Conservation (phyloP, 2,888 invertebrate species). For the Caenorhabditis wallacei region DNA sequence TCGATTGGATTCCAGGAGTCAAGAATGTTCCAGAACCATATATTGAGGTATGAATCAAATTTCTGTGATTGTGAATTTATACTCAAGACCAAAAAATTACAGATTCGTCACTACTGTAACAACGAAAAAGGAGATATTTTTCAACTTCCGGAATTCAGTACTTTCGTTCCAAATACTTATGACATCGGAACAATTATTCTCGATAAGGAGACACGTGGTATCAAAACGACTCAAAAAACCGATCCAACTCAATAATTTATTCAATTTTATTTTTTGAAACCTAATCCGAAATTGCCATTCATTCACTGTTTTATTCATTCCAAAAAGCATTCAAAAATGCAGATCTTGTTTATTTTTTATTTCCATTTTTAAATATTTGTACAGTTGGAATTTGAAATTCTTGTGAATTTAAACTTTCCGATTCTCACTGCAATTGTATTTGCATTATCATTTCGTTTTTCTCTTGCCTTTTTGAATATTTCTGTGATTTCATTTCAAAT, state of each 20-base stretch:
- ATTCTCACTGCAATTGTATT: not conserved
- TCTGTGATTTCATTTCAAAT: slow-evolving; percentile 24
- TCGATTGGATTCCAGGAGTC: slow-evolving; percentile 82
- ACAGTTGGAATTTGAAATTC: slow-evolving; percentile 45
- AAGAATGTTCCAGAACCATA: slow-evolving; percentile 76
- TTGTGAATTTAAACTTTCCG: slow-evolving; percentile 18
- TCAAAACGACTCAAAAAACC: slow-evolving; percentile 44
- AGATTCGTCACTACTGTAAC: slow-evolving; percentile 82
- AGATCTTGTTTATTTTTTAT: slow-evolving; percentile 17
- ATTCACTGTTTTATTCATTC: slow-evolving; percentile 24
- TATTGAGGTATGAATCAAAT: slow-evolving; percentile 66
- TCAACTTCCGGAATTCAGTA: slow-evolving; percentile 73
- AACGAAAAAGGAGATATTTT: slow-evolving; percentile 79
- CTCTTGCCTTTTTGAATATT: slow-evolving; percentile 13
- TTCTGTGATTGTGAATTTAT: not conserved
- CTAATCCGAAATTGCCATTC: slow-evolving; percentile 20
- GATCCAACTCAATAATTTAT: slow-evolving; percentile 42
- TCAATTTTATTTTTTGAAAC: not conserved
- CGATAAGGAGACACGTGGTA: slow-evolving; percentile 68
- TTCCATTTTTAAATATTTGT: slow-evolving; percentile 33
- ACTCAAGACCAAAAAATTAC: too few species aligned
- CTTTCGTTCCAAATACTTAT: slow-evolving; percentile 78
- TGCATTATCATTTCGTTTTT: not conserved
- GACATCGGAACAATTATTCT: slow-evolving; percentile 79
- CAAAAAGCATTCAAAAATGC: not conserved